Percentiles rank a stretch among this genome's conserved stretches.
Evolutionary conservation across 2,797 vertebrate species (phyloP).

Genomic region (Arrhamphus sclerolepis): DNA sequence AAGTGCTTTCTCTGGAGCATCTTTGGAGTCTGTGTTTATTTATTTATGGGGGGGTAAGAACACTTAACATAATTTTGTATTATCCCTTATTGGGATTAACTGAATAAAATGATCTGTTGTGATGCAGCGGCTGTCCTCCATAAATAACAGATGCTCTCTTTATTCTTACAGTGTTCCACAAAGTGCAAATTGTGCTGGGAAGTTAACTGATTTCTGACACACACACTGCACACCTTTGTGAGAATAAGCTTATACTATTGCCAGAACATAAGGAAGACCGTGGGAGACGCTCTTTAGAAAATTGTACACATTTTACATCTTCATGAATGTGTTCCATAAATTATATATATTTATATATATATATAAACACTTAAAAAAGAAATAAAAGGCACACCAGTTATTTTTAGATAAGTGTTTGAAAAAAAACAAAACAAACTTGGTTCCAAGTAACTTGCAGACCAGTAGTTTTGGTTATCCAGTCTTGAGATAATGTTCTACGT

Average conservation of each 20-base stretch:
- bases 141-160: conserved; percentile 23
- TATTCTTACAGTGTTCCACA: conserved; percentile 40
- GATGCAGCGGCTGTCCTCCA: too few species aligned
- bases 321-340: conserved; percentile 81
- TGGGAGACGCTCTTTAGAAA: conserved; percentile 74
- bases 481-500: conserved; percentile 42
- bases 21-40: conserved; percentile 64
- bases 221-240: conserved; percentile 43
- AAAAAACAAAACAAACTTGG: conserved; percentile 56
- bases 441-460: conserved; percentile 71
- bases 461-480: conserved; percentile 49
- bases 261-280: conserved; percentile 85
- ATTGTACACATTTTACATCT: conserved; percentile 66
- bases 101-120: conserved; percentile 39
- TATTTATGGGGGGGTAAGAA: too few species aligned
- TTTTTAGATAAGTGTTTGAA: conserved; percentile 79
- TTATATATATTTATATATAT: too few species aligned
- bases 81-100: conserved; percentile 10
- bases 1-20: conserved; percentile 64
- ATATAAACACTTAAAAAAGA: conserved; percentile 85
- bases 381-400: conserved; percentile 92
- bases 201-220: conserved; percentile 64
- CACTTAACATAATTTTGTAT: too few species aligned
- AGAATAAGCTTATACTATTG: conserved; percentile 68
- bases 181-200: conserved; percentile 79